Conservation (phyloP, 1,140 invertebrate species). For the Rhysida immarginata region DNA sequence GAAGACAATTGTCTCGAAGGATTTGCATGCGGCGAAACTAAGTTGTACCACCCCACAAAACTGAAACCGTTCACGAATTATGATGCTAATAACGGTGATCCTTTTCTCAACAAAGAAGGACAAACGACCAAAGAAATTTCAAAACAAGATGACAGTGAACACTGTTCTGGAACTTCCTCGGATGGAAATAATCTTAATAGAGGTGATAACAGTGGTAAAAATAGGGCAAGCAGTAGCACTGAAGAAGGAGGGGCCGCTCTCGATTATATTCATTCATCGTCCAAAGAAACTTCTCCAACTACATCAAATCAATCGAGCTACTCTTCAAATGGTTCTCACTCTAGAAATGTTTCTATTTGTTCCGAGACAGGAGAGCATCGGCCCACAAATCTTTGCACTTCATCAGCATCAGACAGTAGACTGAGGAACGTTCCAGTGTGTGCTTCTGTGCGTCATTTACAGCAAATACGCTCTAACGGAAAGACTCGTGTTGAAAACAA, state of each 20-base stretch:
- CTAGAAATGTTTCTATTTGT: conserved; percentile 17
- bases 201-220: background rate
- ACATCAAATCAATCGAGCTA: conserved; percentile 7
- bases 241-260: conserved; percentile 5
- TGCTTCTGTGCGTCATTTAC: background rate
- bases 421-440: background rate
- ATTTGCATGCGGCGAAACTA: background rate
- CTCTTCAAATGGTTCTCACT: conserved; percentile 8
- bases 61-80: background rate
- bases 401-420: background rate
- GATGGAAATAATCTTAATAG: background rate
- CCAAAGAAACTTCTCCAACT: background rate
- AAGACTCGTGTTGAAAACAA: background rate
- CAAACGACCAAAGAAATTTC: background rate
- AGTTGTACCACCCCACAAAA: too few species aligned
- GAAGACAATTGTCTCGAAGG: background rate
- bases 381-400: background rate
- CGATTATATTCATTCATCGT: conserved; percentile 9
- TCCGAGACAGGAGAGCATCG: conserved; percentile 18
- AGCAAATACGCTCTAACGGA: background rate
- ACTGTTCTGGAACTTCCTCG: background rate
- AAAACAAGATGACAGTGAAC: background rate
- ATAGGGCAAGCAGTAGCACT: conserved; percentile 1
- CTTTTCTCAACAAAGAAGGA: background rate
- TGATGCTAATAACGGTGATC: conserved; percentile 1